These are phyloP conservation scores for Forbesichthys agassizii DNA, from an alignment of 2,113 vertebrate genomes.

Conservation along the genomic window DNA sequence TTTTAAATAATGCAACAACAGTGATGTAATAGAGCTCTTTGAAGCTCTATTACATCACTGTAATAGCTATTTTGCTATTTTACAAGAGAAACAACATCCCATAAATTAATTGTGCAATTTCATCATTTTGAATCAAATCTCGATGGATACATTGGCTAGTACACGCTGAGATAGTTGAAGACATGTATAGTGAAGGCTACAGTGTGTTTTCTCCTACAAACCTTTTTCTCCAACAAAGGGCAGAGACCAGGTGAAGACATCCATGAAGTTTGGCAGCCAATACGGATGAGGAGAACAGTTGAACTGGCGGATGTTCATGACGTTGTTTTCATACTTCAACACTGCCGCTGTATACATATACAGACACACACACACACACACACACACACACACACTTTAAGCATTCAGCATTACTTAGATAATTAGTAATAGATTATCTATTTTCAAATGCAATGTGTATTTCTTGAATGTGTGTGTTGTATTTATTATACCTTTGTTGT, in stretches of 20 bases:
- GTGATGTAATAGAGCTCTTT: too few species aligned
- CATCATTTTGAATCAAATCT: too few species aligned
- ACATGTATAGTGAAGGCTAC: too few species aligned
- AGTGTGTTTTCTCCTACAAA: slow-evolving; percentile 15
- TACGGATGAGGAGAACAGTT: slow-evolving; percentile 84
- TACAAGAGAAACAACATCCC: too few species aligned
- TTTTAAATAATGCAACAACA: too few species aligned
- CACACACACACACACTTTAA: slow-evolving; percentile 16
- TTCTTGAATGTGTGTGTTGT: neutral
- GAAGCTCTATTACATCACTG: too few species aligned
- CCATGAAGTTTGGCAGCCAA: slow-evolving; percentile 86
- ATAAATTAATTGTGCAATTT: too few species aligned
- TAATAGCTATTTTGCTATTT: too few species aligned
- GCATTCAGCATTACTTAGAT: neutral
- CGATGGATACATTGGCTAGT: too few species aligned
- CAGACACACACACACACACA: slow-evolving; percentile 29
- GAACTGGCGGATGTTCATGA: slow-evolving; percentile 86
- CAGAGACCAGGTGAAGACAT: slow-evolving; percentile 84
- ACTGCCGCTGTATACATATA: slow-evolving; percentile 70
- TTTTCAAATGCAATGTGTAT: neutral
- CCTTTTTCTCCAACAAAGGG: slow-evolving; percentile 84
- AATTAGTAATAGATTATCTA: too few species aligned
- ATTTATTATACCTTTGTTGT: slow-evolving; percentile 77
- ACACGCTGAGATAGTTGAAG: too few species aligned
- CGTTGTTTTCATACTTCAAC: slow-evolving; percentile 84